Evolutionary conservation across 2,888 invertebrate genomes (phyloP), one percentile per base, ranked within the genome.

Genomic region (Heliconius charithonia): DNA sequence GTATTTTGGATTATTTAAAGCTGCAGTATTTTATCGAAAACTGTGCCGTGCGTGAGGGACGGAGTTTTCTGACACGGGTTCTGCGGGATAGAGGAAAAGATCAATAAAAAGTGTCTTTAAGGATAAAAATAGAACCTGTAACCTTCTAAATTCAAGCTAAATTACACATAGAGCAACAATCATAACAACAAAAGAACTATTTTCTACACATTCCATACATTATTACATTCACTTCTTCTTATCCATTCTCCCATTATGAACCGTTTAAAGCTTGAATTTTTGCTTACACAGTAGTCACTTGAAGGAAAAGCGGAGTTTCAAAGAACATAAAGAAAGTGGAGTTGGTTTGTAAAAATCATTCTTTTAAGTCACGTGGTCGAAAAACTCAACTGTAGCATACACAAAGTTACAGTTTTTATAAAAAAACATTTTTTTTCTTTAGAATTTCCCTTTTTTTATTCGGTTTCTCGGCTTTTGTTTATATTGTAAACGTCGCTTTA

Each of bases 311-410:
- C 72, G 56, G 32, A 59, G 32, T 72, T 72, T 72, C 32, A 72
- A 72, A 72, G 59, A 59, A 27, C 27, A 45, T n/a, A 19, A 45
- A 70, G 19, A 70, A 29, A 37, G 59, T 32, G 37, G n/a, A 72
- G 72, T 56, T 25, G 32, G 59, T 25, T 41, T 69, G 7, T 12
- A 25, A 72, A 56, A 59, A 59, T 16, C 32, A 59, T 72, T 59
- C 59, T 72, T 72, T 37, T 72, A 59, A 72, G n/a, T 37, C 72
- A 72, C 37, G 16, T 59, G 72, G n/a, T 72, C 37, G 72, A 37
- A 72, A 72, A 72, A 16, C 41, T 27, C 25, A 45, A 72, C 72
- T 32, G 56, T 32, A 71, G n/a, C 13, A 32, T 70, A 71, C 71
- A 19, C 13, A 25, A 59, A 59, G 59, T 72, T 59, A 72, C 72